Evolutionary conservation across 2,797 vertebrate species (phyloP), one percentile per base, ranked within the genome.

Genomic region (Squalus acanthias): DNA sequence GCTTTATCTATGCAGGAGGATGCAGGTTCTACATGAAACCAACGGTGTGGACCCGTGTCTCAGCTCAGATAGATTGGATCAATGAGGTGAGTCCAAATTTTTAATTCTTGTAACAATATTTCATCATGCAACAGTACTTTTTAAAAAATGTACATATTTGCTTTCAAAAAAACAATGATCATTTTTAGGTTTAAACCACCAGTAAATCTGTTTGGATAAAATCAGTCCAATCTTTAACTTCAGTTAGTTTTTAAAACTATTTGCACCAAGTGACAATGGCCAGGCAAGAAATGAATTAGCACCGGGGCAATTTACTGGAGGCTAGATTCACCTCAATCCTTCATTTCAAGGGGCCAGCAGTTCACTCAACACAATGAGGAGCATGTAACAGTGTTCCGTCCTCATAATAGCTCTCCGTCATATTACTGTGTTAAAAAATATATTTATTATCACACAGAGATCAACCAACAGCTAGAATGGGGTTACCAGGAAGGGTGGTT

Each of bases 1-100:
- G 99, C 97, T 99, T 99, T 26, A 98, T 99, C 96, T 99, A 98
- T 60, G 96, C 97, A 1, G n/a, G 0, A 9, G 99, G 98, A 96
- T 99, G 99, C 97, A 99, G 99, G 9, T 60, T 97, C 20, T 1
- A 96, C 96, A 97, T 0, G 97, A 99, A 98, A 96, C 99, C 98
- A 96, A 99, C 98, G 0, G 98, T 99, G 96, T 99, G 99, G 98
- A 99, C 98, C 57, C 98, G 98, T 0, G 98, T 99, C 96, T 99
- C 99, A 3, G 98, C 98, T 97, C 99, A 99, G 97, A 98, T 97
- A 97, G 97, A 98, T 98, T 99, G 99, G 99, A 98, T 99, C 57
- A 97, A 97, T 50, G 96, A 79, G 0, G 99, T 99, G 96, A 98
- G 99, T 98, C n/a, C 15, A 20, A 26, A 15, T 50, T 50, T 15